Conservation (phyloP, 2,113 vertebrate genomes). For the Jaculus jaculus region DNA sequence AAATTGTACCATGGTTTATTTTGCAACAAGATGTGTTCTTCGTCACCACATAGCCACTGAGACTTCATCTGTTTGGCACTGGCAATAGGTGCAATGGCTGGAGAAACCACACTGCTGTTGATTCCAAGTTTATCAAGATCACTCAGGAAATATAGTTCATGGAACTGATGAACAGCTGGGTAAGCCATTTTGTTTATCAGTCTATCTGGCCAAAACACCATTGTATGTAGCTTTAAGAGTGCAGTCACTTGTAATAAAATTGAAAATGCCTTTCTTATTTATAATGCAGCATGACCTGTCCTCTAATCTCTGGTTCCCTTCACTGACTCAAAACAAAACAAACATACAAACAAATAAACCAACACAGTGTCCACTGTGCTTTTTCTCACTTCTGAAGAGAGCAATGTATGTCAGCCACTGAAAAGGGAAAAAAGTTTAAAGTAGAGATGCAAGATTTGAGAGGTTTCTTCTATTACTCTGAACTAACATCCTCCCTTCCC, state of each 20-base stretch:
- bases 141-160: neutral
- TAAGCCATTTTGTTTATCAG: constrained; percentile 25
- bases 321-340: constrained; percentile 33
- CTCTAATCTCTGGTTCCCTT: constrained; percentile 33
- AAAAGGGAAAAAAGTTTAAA: constrained; percentile 48
- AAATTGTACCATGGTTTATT: neutral
- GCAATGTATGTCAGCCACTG: constrained; percentile 18
- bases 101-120: neutral
- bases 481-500: neutral
- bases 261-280: constrained; percentile 51
- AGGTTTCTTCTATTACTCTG: neutral
- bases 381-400: constrained; percentile 27
- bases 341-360: neutral
- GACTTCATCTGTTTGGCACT: neutral
- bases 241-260: constrained; percentile 58
- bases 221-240: constrained; percentile 20
- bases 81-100: neutral
- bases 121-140: constrained; percentile 27
- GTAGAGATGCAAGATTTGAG: constrained; percentile 28
- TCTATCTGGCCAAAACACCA: constrained; percentile 43
- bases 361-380: neutral
- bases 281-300: constrained; percentile 32
- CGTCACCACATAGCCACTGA: neutral
- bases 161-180: neutral
- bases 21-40: neutral